Base-by-base conservation (phyloP, 2,113 vertebrate species). In the Sprattus sprattus region DNA sequence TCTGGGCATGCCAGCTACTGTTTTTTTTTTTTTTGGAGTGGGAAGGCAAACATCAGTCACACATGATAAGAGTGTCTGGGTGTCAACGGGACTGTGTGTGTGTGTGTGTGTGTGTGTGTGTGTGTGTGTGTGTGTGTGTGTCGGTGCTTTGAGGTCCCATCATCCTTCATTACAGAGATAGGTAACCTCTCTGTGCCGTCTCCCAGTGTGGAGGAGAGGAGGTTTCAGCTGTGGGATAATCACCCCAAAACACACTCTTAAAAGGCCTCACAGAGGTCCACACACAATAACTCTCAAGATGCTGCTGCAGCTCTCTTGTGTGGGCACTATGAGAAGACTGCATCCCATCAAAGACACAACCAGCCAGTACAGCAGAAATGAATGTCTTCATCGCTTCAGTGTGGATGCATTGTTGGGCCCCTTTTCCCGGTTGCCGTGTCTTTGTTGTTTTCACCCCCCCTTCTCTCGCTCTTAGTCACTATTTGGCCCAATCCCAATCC, bases 21-120 rank as follows among this genome's bases (percentile, higher is more conserved):
- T 10, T 64, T 64, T n/a, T 7, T 25, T 64, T n/a, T 22, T 25
- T 64, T 64, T 6, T 22, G 0, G 39, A 45, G 81, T 52, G 52
- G 82, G 80, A 86, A 83, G 39, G n/a, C 81, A 82, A 82, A 60
- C 81, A 39, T 85, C 47, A 82, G 83, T 87, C 46, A 60, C 85
- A 88, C 64, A 22, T 25, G 82, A 88, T 88, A 86, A 82, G 85
- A 87, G 82, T 64, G 64, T 6, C 83, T 85, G 67, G 1, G 13
- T 44, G 25, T 87, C 39, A 83, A 82, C 81, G 32, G 64, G 45
- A 78, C 28, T 32, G 20, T 78, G 25, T 78, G 71, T 28, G 13
- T 75, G 28, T 75, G 67, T 16, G 13, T 15, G 28, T 78, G 2
- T 39, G 25, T 39, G 10, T 78, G 71, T 78, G 60, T 64, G 20